Conservation (phyloP, 2,797 vertebrate species). For the Danio jaintianensis region DNA sequence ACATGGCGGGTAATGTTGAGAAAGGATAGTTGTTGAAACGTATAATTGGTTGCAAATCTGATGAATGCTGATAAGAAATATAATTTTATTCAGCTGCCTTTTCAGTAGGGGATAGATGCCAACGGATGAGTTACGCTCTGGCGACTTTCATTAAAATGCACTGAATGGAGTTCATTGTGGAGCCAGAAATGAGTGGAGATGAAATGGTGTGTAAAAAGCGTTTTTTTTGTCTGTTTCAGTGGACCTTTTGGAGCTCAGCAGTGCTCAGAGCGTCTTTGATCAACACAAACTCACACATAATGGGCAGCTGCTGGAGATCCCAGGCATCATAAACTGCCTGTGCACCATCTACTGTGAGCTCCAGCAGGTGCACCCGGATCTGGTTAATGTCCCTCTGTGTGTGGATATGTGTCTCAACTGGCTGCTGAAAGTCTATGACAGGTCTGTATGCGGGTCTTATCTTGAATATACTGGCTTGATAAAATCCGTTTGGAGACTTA, state of each 20-base stretch:
- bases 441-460: slow-evolving; percentile 72
- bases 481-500: neutral
- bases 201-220: slow-evolving; percentile 43
- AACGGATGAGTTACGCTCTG: slow-evolving; percentile 43
- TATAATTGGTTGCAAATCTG: slow-evolving; percentile 55
- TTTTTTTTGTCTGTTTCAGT: slow-evolving; percentile 71
- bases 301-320: slow-evolving; percentile 80
- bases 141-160: slow-evolving; percentile 58
- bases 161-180: slow-evolving; percentile 51
- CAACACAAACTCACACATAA: slow-evolving; percentile 84
- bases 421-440: slow-evolving; percentile 87
- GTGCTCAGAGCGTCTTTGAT: slow-evolving; percentile 82
- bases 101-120: slow-evolving; percentile 29
- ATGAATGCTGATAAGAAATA: slow-evolving; percentile 51
- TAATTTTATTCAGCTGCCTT: slow-evolving; percentile 42
- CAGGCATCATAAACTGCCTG: slow-evolving; percentile 82
- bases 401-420: slow-evolving; percentile 89
- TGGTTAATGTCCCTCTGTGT: slow-evolving; percentile 84
- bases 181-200: slow-evolving; percentile 43
- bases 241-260: slow-evolving; percentile 83
- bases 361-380: slow-evolving; percentile 79
- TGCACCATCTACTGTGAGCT: slow-evolving; percentile 81
- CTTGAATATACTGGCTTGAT: neutral
- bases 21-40: slow-evolving; percentile 49
- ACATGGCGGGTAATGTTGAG: slow-evolving; percentile 4